Conservation (phyloP, 2,797 vertebrate species). For the Smutsia gigantea region DNA sequence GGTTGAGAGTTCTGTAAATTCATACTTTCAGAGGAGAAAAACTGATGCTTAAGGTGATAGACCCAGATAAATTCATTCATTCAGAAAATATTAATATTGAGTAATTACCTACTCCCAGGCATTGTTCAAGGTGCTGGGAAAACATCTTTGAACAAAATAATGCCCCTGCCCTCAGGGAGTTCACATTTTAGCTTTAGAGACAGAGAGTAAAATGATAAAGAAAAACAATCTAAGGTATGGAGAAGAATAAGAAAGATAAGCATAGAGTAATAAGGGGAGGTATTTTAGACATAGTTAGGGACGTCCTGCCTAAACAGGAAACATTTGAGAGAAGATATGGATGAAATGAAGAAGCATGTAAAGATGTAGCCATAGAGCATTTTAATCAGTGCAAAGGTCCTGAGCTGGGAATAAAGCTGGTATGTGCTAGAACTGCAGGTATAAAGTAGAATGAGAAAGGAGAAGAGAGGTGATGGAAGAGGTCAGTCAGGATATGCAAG, state of each 20-base stretch:
- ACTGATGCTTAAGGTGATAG: background rate
- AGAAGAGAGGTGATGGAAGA: background rate
- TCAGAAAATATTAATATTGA: background rate
- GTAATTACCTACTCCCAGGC: background rate
- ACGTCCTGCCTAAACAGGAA: background rate
- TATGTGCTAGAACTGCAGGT: background rate
- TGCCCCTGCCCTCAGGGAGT: background rate
- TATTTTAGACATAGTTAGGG: background rate
- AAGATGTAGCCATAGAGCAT: background rate
- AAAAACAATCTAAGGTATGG: background rate
- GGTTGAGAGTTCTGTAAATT: background rate
- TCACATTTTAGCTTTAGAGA: constrained; percentile 25
- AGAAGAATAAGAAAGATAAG: background rate
- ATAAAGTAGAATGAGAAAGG: background rate
- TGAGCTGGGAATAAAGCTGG: background rate
- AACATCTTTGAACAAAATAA: background rate
- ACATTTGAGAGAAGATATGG: background rate
- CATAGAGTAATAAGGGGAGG: background rate
- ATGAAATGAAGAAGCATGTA: background rate
- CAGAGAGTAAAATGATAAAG: background rate
- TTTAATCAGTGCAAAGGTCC: background rate
- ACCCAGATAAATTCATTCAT: background rate
- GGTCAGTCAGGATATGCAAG: background rate
- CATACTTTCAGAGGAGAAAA: background rate
- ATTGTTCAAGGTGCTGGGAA: background rate